Conservation (phyloP, 92 coral and sea anemone species). For the Zoanthus gigantus region DNA sequence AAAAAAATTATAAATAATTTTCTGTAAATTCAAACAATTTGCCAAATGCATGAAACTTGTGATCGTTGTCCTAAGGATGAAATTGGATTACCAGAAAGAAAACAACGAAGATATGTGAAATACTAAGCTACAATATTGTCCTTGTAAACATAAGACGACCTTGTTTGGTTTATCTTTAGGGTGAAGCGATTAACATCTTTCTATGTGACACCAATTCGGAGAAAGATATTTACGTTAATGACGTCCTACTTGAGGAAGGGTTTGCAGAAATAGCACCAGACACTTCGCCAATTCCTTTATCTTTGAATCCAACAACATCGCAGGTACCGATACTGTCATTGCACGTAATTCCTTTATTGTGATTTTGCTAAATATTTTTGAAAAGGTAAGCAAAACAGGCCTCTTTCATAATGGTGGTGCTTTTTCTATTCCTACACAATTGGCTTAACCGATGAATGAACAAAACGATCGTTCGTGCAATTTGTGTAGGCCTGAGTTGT, state of each 20-base stretch:
- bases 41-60: background rate
- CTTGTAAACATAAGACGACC: background rate
- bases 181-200: constrained; percentile 60
- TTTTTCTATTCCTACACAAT: too few relatives aligned
- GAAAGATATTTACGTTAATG: constrained; percentile 90
- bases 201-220: constrained; percentile 84
- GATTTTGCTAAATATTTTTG: too few relatives aligned
- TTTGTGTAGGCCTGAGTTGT: too few relatives aligned
- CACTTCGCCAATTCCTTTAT: constrained; percentile 37
- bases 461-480: too few relatives aligned
- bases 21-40: background rate
- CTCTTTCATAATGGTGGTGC: too few relatives aligned
- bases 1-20: too few relatives aligned
- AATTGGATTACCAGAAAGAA: too few relatives aligned
- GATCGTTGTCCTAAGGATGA: background rate
- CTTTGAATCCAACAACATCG: background rate
- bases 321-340: background rate
- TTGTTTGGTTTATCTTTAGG: constrained; percentile 28
- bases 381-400: too few relatives aligned
- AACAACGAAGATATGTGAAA: too few relatives aligned
- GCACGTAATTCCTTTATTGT: background rate
- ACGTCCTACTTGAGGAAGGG: constrained; percentile 77
- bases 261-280: constrained; percentile 81
- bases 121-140: too few relatives aligned
- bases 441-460: too few relatives aligned